Conservation (phyloP, 2,113 vertebrate genomes). For the Syngnathus floridae region DNA sequence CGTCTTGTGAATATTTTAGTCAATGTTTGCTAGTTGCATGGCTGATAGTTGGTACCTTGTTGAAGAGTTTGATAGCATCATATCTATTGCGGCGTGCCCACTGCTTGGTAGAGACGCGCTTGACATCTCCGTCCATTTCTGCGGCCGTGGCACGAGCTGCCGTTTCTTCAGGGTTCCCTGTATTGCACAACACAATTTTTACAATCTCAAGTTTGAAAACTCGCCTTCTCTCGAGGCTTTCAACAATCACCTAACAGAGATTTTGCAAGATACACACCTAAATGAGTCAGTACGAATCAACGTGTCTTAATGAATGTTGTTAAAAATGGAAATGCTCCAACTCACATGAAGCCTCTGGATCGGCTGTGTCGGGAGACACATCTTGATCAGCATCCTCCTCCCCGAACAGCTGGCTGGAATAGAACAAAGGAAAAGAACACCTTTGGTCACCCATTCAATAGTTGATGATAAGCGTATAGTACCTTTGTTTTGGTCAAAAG, state of each 20-base stretch:
- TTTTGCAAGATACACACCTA: not conserved
- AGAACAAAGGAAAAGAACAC: not conserved
- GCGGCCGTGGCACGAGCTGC: slow-evolving; percentile 83
- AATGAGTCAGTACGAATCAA: not conserved
- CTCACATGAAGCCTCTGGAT: slow-evolving; percentile 95
- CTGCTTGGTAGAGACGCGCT: slow-evolving; percentile 89
- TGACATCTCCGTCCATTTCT: slow-evolving; percentile 91
- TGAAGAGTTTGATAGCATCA: slow-evolving; percentile 89
- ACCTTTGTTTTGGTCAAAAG: not conserved
- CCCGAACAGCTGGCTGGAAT: slow-evolving; percentile 87
- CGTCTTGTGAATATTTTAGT: not conserved
- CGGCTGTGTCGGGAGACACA: slow-evolving; percentile 94
- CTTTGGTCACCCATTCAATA: not conserved
- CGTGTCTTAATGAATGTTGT: not conserved
- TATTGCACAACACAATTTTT: not conserved
- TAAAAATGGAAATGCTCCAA: slow-evolving; percentile 21
- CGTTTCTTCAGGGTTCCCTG: slow-evolving; percentile 89
- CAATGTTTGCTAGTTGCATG: not conserved
- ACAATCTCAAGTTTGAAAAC: not conserved
- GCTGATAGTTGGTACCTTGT: slow-evolving; percentile 75
- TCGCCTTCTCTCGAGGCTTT: not conserved
- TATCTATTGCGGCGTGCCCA: slow-evolving; percentile 96
- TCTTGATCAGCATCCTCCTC: slow-evolving; percentile 98
- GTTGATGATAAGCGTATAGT: not conserved
- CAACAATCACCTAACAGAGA: not conserved